Evolutionary conservation across 2,888 invertebrate species (phyloP), one percentile per base, ranked within the genome.

Genomic region (Microctonus hyperodae): DNA sequence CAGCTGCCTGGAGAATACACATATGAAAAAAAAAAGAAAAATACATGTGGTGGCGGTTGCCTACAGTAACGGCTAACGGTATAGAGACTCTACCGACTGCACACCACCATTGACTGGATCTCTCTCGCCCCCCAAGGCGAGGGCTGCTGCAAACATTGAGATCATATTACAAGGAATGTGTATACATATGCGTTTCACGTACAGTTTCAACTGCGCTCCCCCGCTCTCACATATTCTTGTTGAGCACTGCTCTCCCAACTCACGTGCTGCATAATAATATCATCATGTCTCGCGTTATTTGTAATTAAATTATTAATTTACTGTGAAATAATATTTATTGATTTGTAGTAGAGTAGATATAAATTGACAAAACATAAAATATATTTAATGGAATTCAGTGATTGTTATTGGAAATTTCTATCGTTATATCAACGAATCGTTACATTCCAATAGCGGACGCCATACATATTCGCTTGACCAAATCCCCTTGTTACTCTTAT

Each of bases 381-480:
- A n/a, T 44, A 44, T 44, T 44, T 25, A 25, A 51, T 51, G 51
- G 51, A 51, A 51, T 23, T 51, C 25, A 23, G 22, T 51, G 51
- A 23, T 23, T 23, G 16, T 44, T 20, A 23, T 51, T 25, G 51
- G 25, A 23, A 10, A n/a, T 10, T 37, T 16, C 20, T 57, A 7
- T 33, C 33, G n/a, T 37, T 20, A 33, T 20, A 33, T 57, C 37
- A 22, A 20, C 31, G 57, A 57, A 57, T 35, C 9, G 35, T 22
- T 13, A 35, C 33, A 33, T 57, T 35, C 57, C 33, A 57, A 50
- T 48, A 60, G 50, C 51, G 37, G 53, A 62, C 62, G 62, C 62
- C 62, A 62, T 62, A 62, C 22, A 62, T 53, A 62, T n/a, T 55
- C 33, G 55, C 31, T 31, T 55, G 55, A 55, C 25, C 31, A 31